Evolutionary conservation across 1,140 invertebrate genomes (phyloP).

Genomic region (Cyclargus thomasi): DNA sequence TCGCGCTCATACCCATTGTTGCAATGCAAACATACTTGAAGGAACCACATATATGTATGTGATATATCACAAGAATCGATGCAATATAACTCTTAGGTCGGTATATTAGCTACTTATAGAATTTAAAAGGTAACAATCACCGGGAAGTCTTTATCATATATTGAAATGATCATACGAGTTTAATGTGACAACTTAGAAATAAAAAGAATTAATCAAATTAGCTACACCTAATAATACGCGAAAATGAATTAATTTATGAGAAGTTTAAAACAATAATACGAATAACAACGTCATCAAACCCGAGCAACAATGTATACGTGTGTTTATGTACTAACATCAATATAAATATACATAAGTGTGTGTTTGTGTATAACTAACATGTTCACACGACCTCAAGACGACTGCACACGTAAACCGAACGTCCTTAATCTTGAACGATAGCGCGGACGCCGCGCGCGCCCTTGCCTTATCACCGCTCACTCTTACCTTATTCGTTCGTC

Average conservation of each 20-base stretch:
- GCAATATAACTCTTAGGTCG: too few relatives aligned
- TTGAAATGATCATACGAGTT: too few relatives aligned
- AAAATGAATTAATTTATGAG: neutral
- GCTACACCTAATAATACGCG: neutral
- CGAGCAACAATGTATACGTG: conserved; percentile 20
- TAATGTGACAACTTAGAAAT: too few relatives aligned
- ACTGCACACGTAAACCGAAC: conserved; percentile 35
- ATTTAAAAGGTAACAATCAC: too few relatives aligned
- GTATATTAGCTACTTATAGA: too few relatives aligned
- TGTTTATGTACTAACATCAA: neutral
- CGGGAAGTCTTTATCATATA: too few relatives aligned
- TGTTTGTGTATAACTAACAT: conserved; percentile 25
- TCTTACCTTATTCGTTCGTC: conserved; percentile 23
- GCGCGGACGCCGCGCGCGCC: conserved; percentile 37
- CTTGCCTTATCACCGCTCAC: conserved; percentile 30
- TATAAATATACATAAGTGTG: too few relatives aligned
- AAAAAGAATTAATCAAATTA: neutral
- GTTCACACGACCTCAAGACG: conserved; percentile 33
- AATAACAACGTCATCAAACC: conserved; percentile 16
- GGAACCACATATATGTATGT: neutral
- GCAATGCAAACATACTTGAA: conserved; percentile 44
- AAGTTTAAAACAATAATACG: neutral
- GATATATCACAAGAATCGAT: neutral
- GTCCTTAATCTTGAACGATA: conserved; percentile 72
- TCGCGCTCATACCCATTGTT: conserved; percentile 47